Percentiles rank a stretch among this genome's conserved stretches.
Conservation (phyloP, 2,797 vertebrate species). For the Dermochelys coriacea region DNA sequence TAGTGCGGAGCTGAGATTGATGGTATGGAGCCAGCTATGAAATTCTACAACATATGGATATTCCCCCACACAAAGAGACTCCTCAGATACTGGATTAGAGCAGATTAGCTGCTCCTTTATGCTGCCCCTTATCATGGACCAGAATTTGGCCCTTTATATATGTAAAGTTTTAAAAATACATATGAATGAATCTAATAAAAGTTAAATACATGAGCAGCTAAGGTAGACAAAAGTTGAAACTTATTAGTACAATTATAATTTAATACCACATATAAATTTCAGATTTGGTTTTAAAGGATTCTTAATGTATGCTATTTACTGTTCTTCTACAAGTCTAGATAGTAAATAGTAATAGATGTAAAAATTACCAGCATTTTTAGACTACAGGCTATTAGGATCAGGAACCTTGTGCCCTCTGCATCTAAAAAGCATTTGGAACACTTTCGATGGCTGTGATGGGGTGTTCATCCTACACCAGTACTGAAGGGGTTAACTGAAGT, state of each 20-base stretch:
- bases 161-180: constrained; percentile 10
- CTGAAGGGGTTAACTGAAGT: too few species aligned
- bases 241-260: neutral
- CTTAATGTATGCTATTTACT: neutral
- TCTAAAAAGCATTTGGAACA: too few species aligned
- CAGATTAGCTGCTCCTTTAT: neutral
- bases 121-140: neutral
- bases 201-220: neutral
- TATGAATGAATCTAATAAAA: neutral
- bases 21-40: neutral
- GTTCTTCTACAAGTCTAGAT: accelerated
- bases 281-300: neutral
- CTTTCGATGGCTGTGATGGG: too few species aligned
- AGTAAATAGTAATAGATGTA: neutral
- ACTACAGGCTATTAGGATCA: neutral
- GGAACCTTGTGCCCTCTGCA: neutral
- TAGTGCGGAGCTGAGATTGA: neutral
- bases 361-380: neutral
- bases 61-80: too few species aligned
- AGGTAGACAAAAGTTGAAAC: neutral
- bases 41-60: neutral
- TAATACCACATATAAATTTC: neutral
- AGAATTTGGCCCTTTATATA: neutral
- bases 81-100: too few species aligned
- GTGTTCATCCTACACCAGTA: too few species aligned